Base-by-base conservation (phyloP, 2,888 invertebrate genomes). In the Anodontia alba region DNA sequence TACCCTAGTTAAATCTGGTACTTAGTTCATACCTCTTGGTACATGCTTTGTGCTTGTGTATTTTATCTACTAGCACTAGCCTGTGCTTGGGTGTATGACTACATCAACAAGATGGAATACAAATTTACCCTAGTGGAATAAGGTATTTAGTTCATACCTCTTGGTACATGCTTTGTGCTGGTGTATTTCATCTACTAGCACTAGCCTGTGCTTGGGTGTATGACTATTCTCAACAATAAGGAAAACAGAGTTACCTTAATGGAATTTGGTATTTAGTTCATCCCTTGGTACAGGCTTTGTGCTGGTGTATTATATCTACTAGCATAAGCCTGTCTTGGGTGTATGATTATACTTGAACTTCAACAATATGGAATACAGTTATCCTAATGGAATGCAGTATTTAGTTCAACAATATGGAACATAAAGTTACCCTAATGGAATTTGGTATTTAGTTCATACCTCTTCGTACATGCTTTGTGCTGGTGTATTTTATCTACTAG, bases 381-480 rank as follows among this genome's bases (percentile, higher is more conserved):
- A 8, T 57, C 17, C n/a, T n/a, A n/a, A n/a, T n/a, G n/a, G n/a
- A n/a, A n/a, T n/a, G n/a, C n/a, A n/a, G n/a, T n/a, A n/a, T n/a
- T 26, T 8, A 29, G 15, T n/a, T n/a, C n/a, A n/a, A n/a, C n/a
- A n/a, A n/a, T n/a, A n/a, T n/a, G n/a, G n/a, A n/a, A n/a, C n/a
- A n/a, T n/a, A n/a, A n/a, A n/a, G n/a, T n/a, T n/a, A n/a, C n/a
- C n/a, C n/a, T n/a, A n/a, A n/a, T n/a, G n/a, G n/a, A n/a, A n/a
- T n/a, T n/a, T n/a, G n/a, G n/a, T n/a, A n/a, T n/a, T n/a, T n/a
- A n/a, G n/a, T n/a, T n/a, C n/a, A n/a, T n/a, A n/a, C n/a, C n/a
- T n/a, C n/a, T n/a, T n/a, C n/a, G n/a, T n/a, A 23, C 57, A 57
- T 57, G 57, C 57, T 57, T 57, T 57, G 57, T 57, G 57, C 57